phyloP scores from a whole-genome alignment of 2,113 vertebrate genomes.

The Murina feae region DNA sequence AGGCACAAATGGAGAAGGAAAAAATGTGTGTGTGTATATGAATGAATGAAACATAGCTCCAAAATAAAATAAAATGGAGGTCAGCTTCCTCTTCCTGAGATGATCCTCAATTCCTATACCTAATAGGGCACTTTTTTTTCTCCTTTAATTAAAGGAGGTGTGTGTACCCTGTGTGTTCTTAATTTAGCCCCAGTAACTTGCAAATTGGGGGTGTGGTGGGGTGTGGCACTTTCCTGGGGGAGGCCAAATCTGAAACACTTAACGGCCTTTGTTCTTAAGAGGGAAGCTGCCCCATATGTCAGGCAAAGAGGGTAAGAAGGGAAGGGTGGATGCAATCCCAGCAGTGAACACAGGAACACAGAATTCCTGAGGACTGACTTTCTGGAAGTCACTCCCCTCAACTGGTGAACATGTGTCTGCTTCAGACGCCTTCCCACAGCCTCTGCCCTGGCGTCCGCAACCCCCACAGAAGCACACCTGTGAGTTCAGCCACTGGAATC shows the following conservation, averaged over 20 bases:
- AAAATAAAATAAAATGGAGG: conserved; percentile 7
- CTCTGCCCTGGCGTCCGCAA: background rate
- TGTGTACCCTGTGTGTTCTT: background rate
- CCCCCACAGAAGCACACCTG: background rate
- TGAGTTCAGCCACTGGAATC: background rate
- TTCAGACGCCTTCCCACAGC: background rate
- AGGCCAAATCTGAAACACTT: background rate
- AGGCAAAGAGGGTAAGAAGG: background rate
- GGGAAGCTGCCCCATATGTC: background rate
- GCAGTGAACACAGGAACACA: background rate
- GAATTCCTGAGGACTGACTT: background rate
- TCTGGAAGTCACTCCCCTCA: background rate
- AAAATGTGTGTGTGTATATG: background rate
- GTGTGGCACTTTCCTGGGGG: background rate
- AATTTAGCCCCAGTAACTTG: background rate
- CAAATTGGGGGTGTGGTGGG: background rate
- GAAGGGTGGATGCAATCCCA: background rate
- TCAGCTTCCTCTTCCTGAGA: conserved; percentile 14
- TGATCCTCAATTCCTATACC: background rate
- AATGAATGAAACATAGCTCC: background rate
- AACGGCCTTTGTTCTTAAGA: conserved; percentile 14
- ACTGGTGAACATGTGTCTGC: background rate
- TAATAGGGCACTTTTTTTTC: conserved; percentile 31
- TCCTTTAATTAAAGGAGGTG: background rate
- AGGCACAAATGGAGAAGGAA: background rate